Conservation (phyloP, 1,140 invertebrate genomes). For the Latrodectus geometricus region DNA sequence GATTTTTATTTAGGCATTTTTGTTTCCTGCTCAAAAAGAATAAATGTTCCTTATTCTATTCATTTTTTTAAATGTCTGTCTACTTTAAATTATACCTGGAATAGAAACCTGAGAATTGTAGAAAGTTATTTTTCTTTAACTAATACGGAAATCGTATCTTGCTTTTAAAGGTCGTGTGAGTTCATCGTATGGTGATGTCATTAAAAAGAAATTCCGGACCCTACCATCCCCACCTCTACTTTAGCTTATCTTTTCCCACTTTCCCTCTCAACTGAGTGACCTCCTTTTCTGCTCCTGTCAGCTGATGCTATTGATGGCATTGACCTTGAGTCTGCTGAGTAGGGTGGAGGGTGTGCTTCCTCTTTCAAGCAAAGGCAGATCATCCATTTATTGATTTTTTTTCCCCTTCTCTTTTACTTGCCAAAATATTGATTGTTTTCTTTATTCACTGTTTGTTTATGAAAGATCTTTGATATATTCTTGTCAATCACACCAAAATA, state of each 20-base stretch:
- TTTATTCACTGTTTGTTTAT: too few relatives aligned
- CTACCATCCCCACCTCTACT: background rate
- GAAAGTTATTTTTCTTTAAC: too few relatives aligned
- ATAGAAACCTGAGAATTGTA: too few relatives aligned
- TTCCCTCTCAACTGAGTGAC: constrained; percentile 35
- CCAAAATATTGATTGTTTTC: too few relatives aligned
- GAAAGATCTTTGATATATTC: too few relatives aligned
- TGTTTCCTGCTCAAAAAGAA: too few relatives aligned
- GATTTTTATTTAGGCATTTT: too few relatives aligned
- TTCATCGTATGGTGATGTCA: background rate
- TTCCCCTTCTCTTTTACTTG: constrained; percentile 5
- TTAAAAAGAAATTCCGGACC: constrained; percentile 19
- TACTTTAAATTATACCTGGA: too few relatives aligned
- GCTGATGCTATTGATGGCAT: constrained; percentile 51
- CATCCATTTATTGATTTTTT: constrained; percentile 45
- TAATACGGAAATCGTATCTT: too few relatives aligned
- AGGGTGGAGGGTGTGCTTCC: background rate
- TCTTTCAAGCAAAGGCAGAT: constrained; percentile 2
- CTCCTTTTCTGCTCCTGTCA: constrained; percentile 52
- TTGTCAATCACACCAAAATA: too few relatives aligned
- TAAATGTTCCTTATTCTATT: too few relatives aligned
- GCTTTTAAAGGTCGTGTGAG: constrained; percentile 17
- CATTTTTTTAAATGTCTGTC: too few relatives aligned
- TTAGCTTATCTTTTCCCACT: constrained; percentile 31
- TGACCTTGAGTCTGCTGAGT: constrained; percentile 46